phyloP scores from a whole-genome alignment of 23 tunicate species.

The Styela plicata region DNA sequence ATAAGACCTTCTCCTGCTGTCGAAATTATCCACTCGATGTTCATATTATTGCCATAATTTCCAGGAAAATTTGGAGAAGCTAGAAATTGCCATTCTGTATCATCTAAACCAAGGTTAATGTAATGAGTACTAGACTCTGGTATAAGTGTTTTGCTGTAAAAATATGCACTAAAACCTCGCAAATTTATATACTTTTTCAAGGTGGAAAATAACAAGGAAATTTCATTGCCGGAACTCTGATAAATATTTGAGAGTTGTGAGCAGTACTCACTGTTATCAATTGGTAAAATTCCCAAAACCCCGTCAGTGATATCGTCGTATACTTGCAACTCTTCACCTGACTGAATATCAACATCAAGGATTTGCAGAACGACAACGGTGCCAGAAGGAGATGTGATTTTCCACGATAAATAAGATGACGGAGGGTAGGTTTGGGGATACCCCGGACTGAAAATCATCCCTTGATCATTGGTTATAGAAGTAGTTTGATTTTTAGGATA shows the following conservation, averaged over 20 bases:
- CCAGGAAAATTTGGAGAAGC: conserved; percentile 17
- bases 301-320: not conserved
- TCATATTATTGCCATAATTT: not conserved
- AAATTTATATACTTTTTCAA: not conserved
- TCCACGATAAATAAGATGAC: conserved; percentile 9
- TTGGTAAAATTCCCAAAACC: not conserved
- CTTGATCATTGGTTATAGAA: not conserved
- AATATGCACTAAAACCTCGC: not conserved
- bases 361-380: not conserved
- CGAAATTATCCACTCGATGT: not conserved
- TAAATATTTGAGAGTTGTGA: not conserved
- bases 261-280: not conserved
- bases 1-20: not conserved
- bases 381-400: not conserved
- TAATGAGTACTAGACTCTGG: not conserved
- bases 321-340: not conserved
- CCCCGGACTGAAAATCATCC: conserved; percentile 7
- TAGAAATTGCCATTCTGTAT: conserved; percentile 9
- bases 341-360: not conserved
- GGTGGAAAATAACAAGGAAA: not conserved
- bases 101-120: not conserved
- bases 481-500: not conserved
- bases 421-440: conserved; percentile 18
- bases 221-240: not conserved
- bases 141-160: not conserved